phyloP scores from a whole-genome alignment of 2,113 vertebrate genomes.

The Nibea albiflora region DNA sequence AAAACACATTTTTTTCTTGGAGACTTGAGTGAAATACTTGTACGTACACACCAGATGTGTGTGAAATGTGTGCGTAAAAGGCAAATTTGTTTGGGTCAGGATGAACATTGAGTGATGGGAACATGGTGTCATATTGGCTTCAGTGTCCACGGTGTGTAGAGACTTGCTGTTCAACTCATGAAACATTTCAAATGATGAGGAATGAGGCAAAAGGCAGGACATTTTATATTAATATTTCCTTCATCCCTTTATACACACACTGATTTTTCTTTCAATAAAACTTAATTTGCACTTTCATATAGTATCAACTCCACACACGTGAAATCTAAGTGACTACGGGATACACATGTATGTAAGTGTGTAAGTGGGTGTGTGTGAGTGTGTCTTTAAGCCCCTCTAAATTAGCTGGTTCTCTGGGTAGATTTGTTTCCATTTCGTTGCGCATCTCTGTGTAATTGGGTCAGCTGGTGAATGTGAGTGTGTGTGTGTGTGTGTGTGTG shows the following conservation, averaged over 20 bases:
- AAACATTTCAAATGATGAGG: neutral
- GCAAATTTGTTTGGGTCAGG: neutral
- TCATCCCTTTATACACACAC: neutral
- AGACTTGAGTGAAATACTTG: too few species aligned
- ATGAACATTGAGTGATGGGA: neutral
- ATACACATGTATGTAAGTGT: neutral
- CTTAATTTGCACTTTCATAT: slow-evolving; percentile 20
- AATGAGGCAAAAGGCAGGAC: too few species aligned
- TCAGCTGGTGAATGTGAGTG: slow-evolving; percentile 74
- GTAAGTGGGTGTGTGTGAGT: slow-evolving; percentile 26
- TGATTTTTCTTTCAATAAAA: neutral
- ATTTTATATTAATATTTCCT: neutral
- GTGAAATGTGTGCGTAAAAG: neutral
- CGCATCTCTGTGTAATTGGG: slow-evolving; percentile 83
- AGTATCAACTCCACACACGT: slow-evolving; percentile 6
- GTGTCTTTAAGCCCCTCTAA: slow-evolving; percentile 73
- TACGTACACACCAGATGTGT: neutral
- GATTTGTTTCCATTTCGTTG: slow-evolving; percentile 82
- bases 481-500: slow-evolving; percentile 42
- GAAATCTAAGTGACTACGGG: neutral
- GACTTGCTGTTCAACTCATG: neutral
- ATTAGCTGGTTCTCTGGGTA: slow-evolving; percentile 79
- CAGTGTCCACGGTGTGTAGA: neutral
- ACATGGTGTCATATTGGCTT: neutral
- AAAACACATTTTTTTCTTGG: too few species aligned